phyloP scores from a whole-genome alignment of 2,113 vertebrate genomes.

The Cricetomys ansorgei region DNA sequence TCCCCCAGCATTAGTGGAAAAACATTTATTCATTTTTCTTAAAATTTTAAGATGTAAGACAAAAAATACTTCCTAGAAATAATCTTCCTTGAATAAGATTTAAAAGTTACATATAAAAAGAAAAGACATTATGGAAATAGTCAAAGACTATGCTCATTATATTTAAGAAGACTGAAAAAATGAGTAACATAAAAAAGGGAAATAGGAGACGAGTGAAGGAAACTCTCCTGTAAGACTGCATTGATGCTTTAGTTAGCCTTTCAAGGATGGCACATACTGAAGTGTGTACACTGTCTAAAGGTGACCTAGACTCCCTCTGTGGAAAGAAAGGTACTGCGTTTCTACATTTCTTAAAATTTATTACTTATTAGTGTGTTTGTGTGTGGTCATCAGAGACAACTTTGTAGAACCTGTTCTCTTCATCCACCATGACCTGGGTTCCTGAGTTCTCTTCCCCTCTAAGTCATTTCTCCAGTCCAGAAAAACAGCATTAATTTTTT shows the following conservation, averaged over 20 bases:
- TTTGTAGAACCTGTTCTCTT: background rate
- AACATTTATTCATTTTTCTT: background rate
- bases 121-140: background rate
- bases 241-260: background rate
- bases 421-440: background rate
- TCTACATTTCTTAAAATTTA: background rate
- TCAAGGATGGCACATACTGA: background rate
- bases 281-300: background rate
- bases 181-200: background rate
- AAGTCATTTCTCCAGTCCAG: background rate
- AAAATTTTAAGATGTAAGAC: slow-evolving; percentile 45
- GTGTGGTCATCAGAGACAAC: background rate
- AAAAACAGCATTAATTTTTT: background rate
- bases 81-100: slow-evolving; percentile 24
- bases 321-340: background rate
- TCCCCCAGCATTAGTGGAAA: background rate
- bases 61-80: background rate
- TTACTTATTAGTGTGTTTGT: background rate
- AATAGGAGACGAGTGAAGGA: background rate
- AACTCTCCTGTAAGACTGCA: background rate
- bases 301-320: background rate
- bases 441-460: background rate
- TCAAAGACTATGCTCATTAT: background rate
- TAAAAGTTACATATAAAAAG: slow-evolving; percentile 21
- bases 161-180: slow-evolving; percentile 39